A percentile compares a stretch with the other conserved stretches of the same genome.
Evolutionary conservation across 2,797 vertebrate species (phyloP).

Genomic region (Megaceryle alcyon): DNA sequence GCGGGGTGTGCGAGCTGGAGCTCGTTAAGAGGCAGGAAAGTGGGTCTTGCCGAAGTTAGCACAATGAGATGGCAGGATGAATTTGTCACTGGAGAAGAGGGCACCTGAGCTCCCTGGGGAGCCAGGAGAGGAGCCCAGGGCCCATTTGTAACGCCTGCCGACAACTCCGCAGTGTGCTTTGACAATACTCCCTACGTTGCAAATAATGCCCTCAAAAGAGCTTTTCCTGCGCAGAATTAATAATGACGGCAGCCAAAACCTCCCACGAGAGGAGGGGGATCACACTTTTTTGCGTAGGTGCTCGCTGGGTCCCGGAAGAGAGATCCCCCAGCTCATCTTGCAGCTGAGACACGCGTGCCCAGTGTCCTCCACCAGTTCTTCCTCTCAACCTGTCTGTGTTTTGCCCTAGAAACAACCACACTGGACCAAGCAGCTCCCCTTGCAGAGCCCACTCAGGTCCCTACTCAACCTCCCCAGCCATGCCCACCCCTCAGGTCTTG

Average conservation of each 20-base stretch:
- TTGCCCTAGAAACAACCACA: fast-evolving
- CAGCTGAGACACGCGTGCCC: fast-evolving
- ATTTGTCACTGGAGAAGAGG: conserved; percentile 37
- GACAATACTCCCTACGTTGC: background rate
- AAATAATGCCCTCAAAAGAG: background rate
- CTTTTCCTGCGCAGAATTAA: background rate
- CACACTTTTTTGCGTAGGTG: fast-evolving
- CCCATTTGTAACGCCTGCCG: background rate
- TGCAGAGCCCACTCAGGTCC: background rate
- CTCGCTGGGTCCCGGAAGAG: background rate
- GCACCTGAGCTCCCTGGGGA: conserved; percentile 50
- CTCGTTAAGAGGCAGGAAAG: conserved; percentile 36
- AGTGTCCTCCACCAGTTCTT: fast-evolving
- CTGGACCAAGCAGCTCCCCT: fast-evolving
- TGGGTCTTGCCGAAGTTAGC: conserved; percentile 47
- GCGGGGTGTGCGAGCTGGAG: background rate
- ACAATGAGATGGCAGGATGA: background rate
- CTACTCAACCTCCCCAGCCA: background rate
- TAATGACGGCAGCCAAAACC: background rate
- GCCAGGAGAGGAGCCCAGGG: background rate
- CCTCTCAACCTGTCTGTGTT: fast-evolving
- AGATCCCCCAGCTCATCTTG: fast-evolving
- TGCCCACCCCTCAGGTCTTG: background rate
- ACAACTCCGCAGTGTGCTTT: background rate
- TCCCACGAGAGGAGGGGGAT: background rate